Evolutionary conservation across 1,140 invertebrate genomes (phyloP).

Genomic region (Micrasema longulum): DNA sequence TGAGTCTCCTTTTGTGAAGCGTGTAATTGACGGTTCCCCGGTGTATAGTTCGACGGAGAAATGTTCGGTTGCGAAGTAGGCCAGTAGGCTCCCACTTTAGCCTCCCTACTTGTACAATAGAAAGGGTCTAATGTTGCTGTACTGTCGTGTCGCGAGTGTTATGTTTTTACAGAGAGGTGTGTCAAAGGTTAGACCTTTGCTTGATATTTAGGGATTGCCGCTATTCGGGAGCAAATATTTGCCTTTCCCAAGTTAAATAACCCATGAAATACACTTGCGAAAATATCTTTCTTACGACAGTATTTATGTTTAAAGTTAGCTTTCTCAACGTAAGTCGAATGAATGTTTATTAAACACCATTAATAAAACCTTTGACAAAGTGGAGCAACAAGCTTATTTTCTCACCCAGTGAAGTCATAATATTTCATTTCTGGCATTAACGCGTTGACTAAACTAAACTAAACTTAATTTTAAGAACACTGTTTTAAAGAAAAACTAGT

Average conservation of each 20-base stretch:
- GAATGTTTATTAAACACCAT: slow-evolving; percentile 20
- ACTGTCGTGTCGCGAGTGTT: no score
- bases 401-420: not conserved
- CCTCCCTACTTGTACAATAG: not conserved
- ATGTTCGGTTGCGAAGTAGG: not conserved
- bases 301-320: slow-evolving; percentile 35
- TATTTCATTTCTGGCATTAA: no score
- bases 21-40: slow-evolving; percentile 27
- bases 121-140: no score
- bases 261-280: slow-evolving; percentile 27
- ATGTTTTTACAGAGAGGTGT: slow-evolving; percentile 22
- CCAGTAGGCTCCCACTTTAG: not conserved
- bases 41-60: slow-evolving; percentile 14
- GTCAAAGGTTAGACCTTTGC: slow-evolving; percentile 24
- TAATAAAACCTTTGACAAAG: slow-evolving; percentile 29
- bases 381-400: slow-evolving; percentile 4
- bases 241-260: slow-evolving; percentile 32
- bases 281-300: slow-evolving; percentile 24
- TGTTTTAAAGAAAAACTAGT: no score
- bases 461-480: no score
- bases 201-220: slow-evolving; percentile 28
- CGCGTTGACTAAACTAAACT: no score
- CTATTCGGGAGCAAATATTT: slow-evolving; percentile 32
- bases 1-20: slow-evolving; percentile 28
- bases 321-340: slow-evolving; percentile 24